These are phyloP conservation scores for Misgurnus mizolepis DNA, from an alignment of 2,113 vertebrate genomes.

Conservation along the genomic window DNA sequence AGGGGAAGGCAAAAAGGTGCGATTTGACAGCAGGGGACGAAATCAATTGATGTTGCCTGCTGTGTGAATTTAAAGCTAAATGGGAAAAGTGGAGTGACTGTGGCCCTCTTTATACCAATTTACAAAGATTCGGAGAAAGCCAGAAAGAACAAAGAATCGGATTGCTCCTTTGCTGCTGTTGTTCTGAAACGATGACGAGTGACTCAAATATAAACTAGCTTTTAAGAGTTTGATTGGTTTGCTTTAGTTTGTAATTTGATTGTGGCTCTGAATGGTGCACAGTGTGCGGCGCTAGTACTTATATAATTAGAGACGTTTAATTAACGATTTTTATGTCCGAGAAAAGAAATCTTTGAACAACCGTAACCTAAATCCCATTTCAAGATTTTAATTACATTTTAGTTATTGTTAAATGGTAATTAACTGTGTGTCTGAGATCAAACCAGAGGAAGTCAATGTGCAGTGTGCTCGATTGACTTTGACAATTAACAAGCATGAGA, in stretches of 20 bases:
- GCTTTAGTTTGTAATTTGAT: constrained; percentile 38
- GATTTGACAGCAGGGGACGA: constrained; percentile 38
- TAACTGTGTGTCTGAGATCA: not conserved
- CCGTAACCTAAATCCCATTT: constrained; percentile 31
- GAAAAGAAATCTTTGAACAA: constrained; percentile 9
- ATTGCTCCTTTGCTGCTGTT: constrained; percentile 35
- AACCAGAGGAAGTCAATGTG: not conserved
- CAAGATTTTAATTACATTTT: constrained; percentile 41
- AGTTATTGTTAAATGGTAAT: constrained; percentile 32
- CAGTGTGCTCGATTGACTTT: not conserved
- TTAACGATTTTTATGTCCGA: constrained; percentile 3
- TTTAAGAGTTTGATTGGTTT: constrained; percentile 41
- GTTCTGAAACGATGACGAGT: constrained; percentile 21
- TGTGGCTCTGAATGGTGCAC: constrained; percentile 24
- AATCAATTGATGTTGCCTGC: constrained; percentile 25
- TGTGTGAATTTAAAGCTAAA: constrained; percentile 28
- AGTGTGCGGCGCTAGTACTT: not conserved
- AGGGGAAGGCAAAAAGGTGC: not conserved
- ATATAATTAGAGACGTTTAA: constrained; percentile 34
- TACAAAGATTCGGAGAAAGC: not conserved
- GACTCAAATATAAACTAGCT: constrained; percentile 59
- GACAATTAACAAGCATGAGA: not conserved
- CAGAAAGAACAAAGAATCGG: constrained; percentile 18
- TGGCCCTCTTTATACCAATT: constrained; percentile 11
- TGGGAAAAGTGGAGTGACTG: not conserved